Evolutionary conservation across 2,797 vertebrate genomes (phyloP), one percentile per base, ranked within the genome.

Genomic region (Peromyscus melanophrys): DNA sequence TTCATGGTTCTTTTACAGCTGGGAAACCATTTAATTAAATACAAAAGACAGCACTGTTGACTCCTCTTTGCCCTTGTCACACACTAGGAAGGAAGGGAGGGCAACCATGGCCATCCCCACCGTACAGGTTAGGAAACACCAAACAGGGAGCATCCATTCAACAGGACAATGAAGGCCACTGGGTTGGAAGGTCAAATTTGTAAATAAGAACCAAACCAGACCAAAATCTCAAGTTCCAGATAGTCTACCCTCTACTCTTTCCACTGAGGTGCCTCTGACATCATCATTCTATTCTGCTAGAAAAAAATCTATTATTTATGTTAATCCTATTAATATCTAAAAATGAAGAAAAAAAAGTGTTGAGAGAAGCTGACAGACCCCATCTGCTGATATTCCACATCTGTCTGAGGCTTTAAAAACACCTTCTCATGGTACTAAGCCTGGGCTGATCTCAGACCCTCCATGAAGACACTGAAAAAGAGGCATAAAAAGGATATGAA

Each of bases 401-500:
- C 61, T 90, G 52, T 83, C 9, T 17, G 37, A 55, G 49, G 59
- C 57, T 95, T 94, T 75, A 55, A 86, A 95, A 95, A 71, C 34
- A 89, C 13, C 67, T 84, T 63, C 81, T 92, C 43, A 34, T 29
- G 61, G 19, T 77, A 67, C 57, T n/a, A 82, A 49, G 25, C 49
- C 46, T 10, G 49, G 61, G 37, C 59, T 93, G 31, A 73, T 73
- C n/a, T 63, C 65, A 85, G 9, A 49, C 52, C 34, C 85, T 90
- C 73, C 52, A 75, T 8, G 46, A 95, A 90, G 85, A 95, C 46
- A 89, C 49, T 67, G 81, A 83, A 90, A 96, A 96, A 91, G 5
- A 94, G 73, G 78, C 77, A 92, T 86, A 69, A 90, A 98, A 91
- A 92, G 37, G 75, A 76, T 76, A 96, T 97, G 95, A 96, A 97